These are phyloP conservation scores for Heterohyrax brucei DNA, from an alignment of 2,797 vertebrate species.

Conservation along the genomic window DNA sequence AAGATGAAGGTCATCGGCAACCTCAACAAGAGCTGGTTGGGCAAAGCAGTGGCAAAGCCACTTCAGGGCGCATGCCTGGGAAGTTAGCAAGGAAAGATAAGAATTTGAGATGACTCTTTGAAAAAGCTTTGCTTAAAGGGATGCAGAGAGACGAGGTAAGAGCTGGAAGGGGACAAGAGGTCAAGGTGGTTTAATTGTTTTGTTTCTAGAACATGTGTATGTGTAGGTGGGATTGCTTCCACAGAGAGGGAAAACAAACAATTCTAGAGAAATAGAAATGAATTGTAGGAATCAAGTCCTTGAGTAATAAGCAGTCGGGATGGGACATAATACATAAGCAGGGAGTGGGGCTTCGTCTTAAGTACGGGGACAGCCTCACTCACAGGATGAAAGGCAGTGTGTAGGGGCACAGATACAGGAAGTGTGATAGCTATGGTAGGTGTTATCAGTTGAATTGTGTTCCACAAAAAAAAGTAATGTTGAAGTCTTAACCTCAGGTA, in stretches of 20 bases:
- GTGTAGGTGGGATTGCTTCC: not conserved
- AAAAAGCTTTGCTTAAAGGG: not conserved
- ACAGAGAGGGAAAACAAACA: not conserved
- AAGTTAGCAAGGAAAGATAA: not conserved
- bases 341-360: not conserved
- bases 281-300: not conserved
- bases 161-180: too few species aligned
- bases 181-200: not conserved
- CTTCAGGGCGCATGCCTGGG: too few species aligned
- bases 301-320: not conserved
- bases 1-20: not conserved
- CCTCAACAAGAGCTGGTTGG: too few species aligned
- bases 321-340: fast-evolving
- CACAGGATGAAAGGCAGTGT: not conserved
- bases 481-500: not conserved
- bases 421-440: not conserved
- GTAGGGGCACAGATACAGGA: not conserved
- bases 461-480: not conserved
- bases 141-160: not conserved
- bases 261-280: not conserved
- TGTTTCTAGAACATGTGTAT: not conserved
- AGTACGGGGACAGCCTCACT: not conserved
- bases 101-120: not conserved
- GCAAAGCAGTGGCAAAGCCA: not conserved
- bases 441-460: not conserved